Percentiles rank a stretch among this genome's conserved stretches.
Evolutionary conservation across 1,140 invertebrate genomes (phyloP).

Genomic region (Pollicipes pollicipes): DNA sequence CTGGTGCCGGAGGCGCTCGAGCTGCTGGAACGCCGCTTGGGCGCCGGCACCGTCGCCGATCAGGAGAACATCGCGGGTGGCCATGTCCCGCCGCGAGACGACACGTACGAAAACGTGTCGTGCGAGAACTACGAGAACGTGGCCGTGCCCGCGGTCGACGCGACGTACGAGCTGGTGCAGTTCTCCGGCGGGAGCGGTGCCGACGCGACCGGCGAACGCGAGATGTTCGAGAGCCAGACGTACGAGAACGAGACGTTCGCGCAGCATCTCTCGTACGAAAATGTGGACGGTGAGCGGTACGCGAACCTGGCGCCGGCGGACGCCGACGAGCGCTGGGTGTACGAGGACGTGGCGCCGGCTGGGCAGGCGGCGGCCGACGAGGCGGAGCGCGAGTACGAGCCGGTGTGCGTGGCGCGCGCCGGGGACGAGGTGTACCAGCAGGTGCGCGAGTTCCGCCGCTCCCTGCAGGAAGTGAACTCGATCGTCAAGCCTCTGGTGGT

Average conservation of each 20-base stretch:
- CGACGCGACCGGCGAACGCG: too few relatives aligned
- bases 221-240: not conserved
- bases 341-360: too few relatives aligned
- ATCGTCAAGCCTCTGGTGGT: too few relatives aligned
- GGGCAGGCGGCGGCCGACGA: not conserved
- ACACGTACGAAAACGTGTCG: not conserved
- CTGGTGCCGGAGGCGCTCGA: not conserved
- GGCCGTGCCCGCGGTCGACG: too few relatives aligned
- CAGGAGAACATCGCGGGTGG: too few relatives aligned
- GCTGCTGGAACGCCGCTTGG: not conserved
- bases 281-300: not conserved
- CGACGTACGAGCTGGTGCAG: not conserved
- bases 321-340: too few relatives aligned
- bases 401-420: not conserved
- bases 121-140: not conserved
- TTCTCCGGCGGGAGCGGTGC: not conserved
- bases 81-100: too few relatives aligned
- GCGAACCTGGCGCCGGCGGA: not conserved
- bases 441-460: not conserved
- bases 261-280: not conserved
- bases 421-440: not conserved
- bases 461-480: not conserved
- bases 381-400: not conserved
- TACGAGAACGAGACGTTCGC: not conserved
- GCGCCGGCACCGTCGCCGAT: too few relatives aligned